phyloP scores from a whole-genome alignment of 2,797 vertebrate genomes.

The Dicrostonyx torquatus region DNA sequence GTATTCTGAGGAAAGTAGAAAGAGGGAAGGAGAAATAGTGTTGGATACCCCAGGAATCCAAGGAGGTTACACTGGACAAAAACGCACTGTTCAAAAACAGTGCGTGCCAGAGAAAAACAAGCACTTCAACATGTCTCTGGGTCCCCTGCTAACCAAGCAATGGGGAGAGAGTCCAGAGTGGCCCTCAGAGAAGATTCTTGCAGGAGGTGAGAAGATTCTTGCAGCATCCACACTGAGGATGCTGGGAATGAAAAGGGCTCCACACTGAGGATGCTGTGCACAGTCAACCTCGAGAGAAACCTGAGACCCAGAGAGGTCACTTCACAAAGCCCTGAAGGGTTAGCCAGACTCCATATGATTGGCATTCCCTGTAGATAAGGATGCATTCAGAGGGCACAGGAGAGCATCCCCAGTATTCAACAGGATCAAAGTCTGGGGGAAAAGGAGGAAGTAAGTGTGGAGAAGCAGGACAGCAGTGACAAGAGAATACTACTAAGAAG shows the following conservation, averaged over 20 bases:
- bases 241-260: background rate
- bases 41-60: background rate
- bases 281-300: background rate
- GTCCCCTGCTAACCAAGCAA: background rate
- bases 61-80: background rate
- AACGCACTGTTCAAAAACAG: constrained; percentile 20
- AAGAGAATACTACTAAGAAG: background rate
- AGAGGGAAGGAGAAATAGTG: background rate
- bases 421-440: background rate
- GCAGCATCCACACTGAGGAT: background rate
- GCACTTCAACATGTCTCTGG: background rate
- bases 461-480: background rate
- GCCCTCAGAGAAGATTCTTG: background rate
- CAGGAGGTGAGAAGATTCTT: background rate
- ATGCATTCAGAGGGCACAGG: background rate
- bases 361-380: background rate
- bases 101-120: background rate
- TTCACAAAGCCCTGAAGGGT: background rate
- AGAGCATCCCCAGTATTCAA: background rate
- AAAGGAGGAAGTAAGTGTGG: background rate
- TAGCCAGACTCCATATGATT: background rate
- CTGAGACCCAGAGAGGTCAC: background rate
- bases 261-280: background rate
- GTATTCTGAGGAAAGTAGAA: background rate
- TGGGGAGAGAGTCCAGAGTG: background rate